Evolutionary conservation across 2,888 invertebrate species (phyloP).

Genomic region (Neoitamus cyanurus): DNA sequence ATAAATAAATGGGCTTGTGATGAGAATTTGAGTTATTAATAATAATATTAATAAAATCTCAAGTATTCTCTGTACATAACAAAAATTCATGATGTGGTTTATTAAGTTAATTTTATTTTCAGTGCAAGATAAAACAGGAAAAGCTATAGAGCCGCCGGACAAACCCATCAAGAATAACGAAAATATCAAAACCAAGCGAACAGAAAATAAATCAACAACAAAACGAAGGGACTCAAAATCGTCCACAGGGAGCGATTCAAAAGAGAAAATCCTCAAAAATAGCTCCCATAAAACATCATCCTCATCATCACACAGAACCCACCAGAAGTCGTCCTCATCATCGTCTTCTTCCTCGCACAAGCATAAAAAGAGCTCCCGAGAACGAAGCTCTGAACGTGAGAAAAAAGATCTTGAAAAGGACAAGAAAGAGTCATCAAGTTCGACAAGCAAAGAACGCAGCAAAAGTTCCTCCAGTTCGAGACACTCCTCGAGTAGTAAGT

Average conservation of each 20-base stretch:
- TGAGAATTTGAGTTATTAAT: no score
- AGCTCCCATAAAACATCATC: not conserved
- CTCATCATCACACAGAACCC: constrained; percentile 29
- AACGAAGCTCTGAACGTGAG: not conserved
- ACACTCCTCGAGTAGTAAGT: constrained; percentile 28
- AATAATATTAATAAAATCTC: no score
- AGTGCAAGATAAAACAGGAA: not conserved
- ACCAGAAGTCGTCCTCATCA: constrained; percentile 17
- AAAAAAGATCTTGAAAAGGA: not conserved
- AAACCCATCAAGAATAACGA: constrained; percentile 10
- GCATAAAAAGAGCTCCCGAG: not conserved
- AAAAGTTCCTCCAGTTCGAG: constrained; percentile 39
- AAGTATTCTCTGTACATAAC: no score
- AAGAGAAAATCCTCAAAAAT: not conserved
- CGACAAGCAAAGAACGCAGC: not conserved
- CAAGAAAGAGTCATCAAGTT: not conserved
- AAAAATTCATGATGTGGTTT: no score
- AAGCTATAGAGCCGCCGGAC: not conserved
- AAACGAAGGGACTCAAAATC: constrained; percentile 48
- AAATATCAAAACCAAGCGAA: not conserved
- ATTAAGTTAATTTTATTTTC: not conserved
- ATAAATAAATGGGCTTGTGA: no score
- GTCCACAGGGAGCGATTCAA: constrained; percentile 24
- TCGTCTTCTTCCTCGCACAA: constrained; percentile 46
- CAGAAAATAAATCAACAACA: not conserved